Evolutionary conservation across 2,113 vertebrate genomes (phyloP).

Genomic region (Gymnorhina tibicen): DNA sequence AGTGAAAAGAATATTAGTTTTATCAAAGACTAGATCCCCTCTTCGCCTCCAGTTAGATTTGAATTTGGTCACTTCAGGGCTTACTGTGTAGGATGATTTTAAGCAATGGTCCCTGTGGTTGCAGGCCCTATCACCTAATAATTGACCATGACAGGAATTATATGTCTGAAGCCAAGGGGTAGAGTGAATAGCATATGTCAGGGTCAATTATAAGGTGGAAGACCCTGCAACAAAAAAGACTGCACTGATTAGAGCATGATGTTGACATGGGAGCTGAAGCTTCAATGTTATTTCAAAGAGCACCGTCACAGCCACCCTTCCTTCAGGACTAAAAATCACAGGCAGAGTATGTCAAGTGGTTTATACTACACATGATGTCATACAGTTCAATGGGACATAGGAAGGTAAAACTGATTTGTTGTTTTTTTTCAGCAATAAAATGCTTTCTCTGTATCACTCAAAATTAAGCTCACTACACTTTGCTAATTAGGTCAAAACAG

Average conservation of each 20-base stretch:
- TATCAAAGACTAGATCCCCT: conserved; percentile 20
- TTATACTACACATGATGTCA: not conserved
- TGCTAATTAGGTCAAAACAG: conserved; percentile 15
- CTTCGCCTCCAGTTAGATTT: conserved; percentile 40
- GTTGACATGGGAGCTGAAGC: conserved; percentile 51
- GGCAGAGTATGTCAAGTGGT: not conserved
- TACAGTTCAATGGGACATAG: not conserved
- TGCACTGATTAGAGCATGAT: conserved; percentile 62
- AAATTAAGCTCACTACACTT: not conserved
- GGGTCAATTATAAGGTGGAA: conserved; percentile 70
- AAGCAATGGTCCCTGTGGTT: conserved; percentile 43
- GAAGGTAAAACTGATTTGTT: not conserved
- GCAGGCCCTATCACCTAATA: conserved; percentile 63
- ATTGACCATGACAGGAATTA: conserved; percentile 67
- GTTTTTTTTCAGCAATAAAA: not conserved
- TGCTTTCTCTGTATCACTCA: not conserved
- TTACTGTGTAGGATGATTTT: conserved; percentile 39
- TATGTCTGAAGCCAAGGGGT: conserved; percentile 61
- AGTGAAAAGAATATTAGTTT: conserved; percentile 56
- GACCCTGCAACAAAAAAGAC: conserved; percentile 64
- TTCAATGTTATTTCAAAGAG: conserved; percentile 59
- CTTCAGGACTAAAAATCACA: conserved; percentile 37
- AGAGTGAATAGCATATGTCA: conserved; percentile 68
- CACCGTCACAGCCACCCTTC: conserved; percentile 22
- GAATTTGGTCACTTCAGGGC: conserved; percentile 50